Conservation (phyloP, 37 sponge, comb jelly and placozoan species). For the Ephydatia muelleri region DNA sequence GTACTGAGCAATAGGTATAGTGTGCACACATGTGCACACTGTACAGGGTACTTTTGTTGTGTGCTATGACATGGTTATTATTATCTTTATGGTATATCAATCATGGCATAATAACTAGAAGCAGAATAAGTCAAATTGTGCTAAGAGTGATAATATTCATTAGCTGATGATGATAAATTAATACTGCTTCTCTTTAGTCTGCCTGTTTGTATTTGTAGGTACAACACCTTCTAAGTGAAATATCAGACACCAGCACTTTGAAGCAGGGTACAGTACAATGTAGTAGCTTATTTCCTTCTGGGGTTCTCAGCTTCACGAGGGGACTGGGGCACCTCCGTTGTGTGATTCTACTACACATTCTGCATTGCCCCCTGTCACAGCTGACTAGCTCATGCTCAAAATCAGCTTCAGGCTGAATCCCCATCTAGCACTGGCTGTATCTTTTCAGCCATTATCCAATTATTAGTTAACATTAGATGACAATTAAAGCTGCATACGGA, state of each 20-base stretch:
- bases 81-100: no score
- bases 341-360: not conserved
- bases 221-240: not conserved
- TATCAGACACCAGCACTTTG: not conserved
- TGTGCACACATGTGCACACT: no score
- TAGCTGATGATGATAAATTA: no score
- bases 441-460: not conserved
- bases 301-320: not conserved
- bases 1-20: no score
- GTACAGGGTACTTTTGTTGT: no score
- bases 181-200: no score
- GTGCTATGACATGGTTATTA: no score
- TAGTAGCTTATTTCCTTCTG: not conserved
- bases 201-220: not conserved
- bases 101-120: no score
- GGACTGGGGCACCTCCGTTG: not conserved
- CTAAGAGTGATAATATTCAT: no score
- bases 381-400: not conserved
- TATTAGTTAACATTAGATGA: not conserved
- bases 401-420: not conserved
- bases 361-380: not conserved
- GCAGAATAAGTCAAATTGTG: no score
- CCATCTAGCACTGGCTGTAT: no score
- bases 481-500: not conserved
- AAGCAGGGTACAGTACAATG: not conserved